Conservation (phyloP, 37 sponge, comb jelly and placozoan genomes). For the Halichondria panicea region DNA sequence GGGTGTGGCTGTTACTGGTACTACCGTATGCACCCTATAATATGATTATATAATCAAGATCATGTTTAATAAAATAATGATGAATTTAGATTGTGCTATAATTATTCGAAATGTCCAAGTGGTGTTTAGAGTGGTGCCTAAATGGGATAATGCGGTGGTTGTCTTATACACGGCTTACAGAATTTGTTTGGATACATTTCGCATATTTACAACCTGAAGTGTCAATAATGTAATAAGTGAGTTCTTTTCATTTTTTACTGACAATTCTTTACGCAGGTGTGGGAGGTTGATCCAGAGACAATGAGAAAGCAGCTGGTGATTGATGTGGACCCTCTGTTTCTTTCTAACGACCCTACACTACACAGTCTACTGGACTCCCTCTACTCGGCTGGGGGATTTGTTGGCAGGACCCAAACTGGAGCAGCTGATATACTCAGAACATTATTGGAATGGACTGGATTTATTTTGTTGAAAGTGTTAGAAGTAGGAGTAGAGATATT, state of each 20-base stretch:
- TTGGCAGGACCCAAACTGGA: too few species aligned
- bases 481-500: constrained; percentile 27
- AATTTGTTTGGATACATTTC: too few species aligned
- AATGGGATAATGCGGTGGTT: neutral
- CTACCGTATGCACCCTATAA: neutral
- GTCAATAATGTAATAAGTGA: neutral
- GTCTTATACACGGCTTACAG: too few species aligned
- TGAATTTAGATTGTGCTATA: neutral
- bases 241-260: neutral
- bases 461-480: constrained; percentile 10
- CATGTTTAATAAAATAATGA: too few species aligned
- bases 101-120: neutral
- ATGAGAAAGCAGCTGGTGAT: constrained; percentile 18
- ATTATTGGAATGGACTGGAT: constrained; percentile 9
- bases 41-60: too few species aligned
- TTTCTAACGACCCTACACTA: constrained; percentile 49
- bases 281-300: constrained; percentile 48
- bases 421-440: neutral
- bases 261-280: constrained; percentile 10
- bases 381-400: neutral
- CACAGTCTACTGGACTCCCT: constrained; percentile 6
- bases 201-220: neutral
- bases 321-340: constrained; percentile 39
- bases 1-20: neutral
- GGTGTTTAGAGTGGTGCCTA: neutral